Percentiles rank a stretch among this genome's conserved stretches.
phyloP scores from a whole-genome alignment of 2,113 vertebrate genomes.

The Lucifuga dentata region DNA sequence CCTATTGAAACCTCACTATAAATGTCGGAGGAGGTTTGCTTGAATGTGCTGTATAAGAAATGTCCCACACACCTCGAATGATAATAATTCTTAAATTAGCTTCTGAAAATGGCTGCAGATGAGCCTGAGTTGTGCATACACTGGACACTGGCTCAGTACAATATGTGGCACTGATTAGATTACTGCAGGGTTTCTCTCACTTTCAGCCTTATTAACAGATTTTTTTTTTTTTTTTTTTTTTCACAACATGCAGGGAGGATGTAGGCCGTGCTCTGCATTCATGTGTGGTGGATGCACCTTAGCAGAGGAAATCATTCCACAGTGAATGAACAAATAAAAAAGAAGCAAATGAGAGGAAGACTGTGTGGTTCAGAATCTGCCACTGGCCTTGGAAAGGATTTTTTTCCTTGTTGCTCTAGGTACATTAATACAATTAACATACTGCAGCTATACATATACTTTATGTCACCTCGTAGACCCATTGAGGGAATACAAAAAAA shows the following conservation, averaged over 20 bases:
- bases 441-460: too few species aligned
- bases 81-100: conserved; percentile 51
- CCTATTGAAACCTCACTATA: conserved; percentile 45
- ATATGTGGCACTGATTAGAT: conserved; percentile 57
- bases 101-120: conserved; percentile 54
- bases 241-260: conserved; percentile 46
- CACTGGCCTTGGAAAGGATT: conserved; percentile 7
- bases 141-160: conserved; percentile 49
- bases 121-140: conserved; percentile 25
- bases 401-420: too few species aligned
- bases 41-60: conserved; percentile 43
- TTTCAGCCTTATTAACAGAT: conserved; percentile 62
- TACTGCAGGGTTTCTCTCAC: conserved; percentile 59
- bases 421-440: too few species aligned
- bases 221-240: too few species aligned
- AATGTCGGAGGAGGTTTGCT: conserved; percentile 40
- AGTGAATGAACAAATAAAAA: conserved; percentile 53
- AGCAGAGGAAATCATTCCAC: conserved; percentile 56
- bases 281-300: conserved; percentile 50
- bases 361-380: conserved; percentile 36
- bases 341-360: conserved; percentile 21
- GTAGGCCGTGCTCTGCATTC: conserved; percentile 51
- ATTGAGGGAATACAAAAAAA: too few species aligned
- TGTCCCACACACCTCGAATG: conserved; percentile 18
- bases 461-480: too few species aligned